Evolutionary conservation across 2,888 invertebrate species (phyloP), one percentile per base, ranked within the genome.

Genomic region (Gastracanthus pulcherrimus): DNA sequence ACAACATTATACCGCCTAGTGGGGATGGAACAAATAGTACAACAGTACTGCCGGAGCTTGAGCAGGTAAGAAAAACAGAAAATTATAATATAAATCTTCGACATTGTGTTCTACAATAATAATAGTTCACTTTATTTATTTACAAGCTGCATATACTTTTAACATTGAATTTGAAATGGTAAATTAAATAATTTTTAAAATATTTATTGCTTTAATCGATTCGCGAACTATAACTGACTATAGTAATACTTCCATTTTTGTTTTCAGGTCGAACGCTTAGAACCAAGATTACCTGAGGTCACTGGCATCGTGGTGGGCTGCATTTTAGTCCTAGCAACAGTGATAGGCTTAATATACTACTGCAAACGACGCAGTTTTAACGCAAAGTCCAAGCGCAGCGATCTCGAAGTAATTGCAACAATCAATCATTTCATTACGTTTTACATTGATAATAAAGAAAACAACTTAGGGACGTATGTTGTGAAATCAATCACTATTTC

Each of bases 1-100:
- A 93, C 89, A 94, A 94, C 87, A 93, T 94, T 85, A 94, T 94
- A 86, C 94, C 93, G 48, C 93, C 93, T 29, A 89, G 88, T 76
- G 92, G 92, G 69, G 90, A 90, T 66, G 80, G 83, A 16, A 90
- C 89, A 9, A 91, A 90, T 80, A 87, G 85, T 60, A 90, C 90
- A 67, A 87, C 87, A 26, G 82, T 84, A 48, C 84, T 87, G 77
- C 88, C 90, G 29, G 89, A 89, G 82, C 85, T 88, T n/a, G 88
- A 89, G 51, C 83, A 82, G 80, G 83, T 83, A 69, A 77, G 0
- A 23, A n/a, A 80, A 69, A 66, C 7, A 41, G 19, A n/a, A n/a
- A n/a, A n/a, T n/a, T n/a, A n/a, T n/a, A n/a, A n/a, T n/a, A n/a
- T n/a, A n/a, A n/a, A n/a, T n/a, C n/a, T n/a, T n/a, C n/a, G n/a